phyloP scores from a whole-genome alignment of 2,797 vertebrate species.

The Gymnothorax javanicus region DNA sequence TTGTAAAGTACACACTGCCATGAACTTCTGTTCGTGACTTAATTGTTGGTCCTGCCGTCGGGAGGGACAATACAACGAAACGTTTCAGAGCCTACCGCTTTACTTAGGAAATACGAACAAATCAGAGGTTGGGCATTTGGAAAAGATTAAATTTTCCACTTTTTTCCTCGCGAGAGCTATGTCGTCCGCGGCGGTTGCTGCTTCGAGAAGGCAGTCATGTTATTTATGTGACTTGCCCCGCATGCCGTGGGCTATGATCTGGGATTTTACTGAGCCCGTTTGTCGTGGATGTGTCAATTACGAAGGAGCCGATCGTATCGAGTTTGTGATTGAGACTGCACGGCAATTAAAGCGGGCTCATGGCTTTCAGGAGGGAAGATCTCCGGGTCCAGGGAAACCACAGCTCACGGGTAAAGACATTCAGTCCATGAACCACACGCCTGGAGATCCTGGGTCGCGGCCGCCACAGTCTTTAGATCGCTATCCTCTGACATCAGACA shows the following conservation, averaged over 20 bases:
- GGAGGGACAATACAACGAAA: conserved; percentile 42
- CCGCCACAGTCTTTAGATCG: conserved; percentile 83
- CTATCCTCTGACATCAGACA: conserved; percentile 78
- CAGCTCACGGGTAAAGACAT: conserved; percentile 71
- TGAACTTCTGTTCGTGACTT: conserved; percentile 58
- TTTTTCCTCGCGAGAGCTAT: conserved; percentile 63
- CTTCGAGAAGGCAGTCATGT: conserved; percentile 87
- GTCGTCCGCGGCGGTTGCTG: conserved; percentile 86
- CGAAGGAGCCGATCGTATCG: conserved; percentile 87
- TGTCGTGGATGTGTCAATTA: conserved; percentile 91
- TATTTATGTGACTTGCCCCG: conserved; percentile 89
- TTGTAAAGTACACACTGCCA: conserved; percentile 57
- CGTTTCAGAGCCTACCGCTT: neutral
- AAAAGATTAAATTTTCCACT: conserved; percentile 45
- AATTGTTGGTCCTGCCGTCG: conserved; percentile 47
- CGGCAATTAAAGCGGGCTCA: conserved; percentile 88
- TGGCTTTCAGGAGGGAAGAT: conserved; percentile 83
- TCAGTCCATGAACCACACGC: conserved; percentile 65
- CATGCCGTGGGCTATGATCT: conserved; percentile 94
- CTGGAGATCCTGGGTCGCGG: conserved; percentile 66
- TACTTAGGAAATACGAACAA: conserved; percentile 25
- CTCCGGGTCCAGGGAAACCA: conserved; percentile 66
- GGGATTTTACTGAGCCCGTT: conserved; percentile 89
- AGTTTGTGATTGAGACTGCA: conserved; percentile 87
- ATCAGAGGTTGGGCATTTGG: conserved; percentile 55